A percentile compares a stretch with the other conserved stretches of the same genome.
These are phyloP conservation scores for Laterallus jamaicensis DNA, from an alignment of 2,113 vertebrate species.

Conservation along the genomic window DNA sequence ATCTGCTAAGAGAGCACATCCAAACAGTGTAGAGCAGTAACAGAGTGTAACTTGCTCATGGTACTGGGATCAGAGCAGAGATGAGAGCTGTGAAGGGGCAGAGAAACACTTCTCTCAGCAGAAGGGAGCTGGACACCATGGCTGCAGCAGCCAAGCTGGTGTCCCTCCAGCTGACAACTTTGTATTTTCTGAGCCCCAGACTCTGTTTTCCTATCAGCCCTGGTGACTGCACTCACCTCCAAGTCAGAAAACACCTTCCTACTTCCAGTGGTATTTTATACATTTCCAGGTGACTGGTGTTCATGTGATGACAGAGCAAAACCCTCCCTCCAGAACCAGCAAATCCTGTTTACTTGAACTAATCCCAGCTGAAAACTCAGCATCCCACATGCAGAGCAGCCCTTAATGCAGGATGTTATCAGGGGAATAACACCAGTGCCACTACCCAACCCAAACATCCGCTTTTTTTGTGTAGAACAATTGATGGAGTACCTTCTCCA, in stretches of 20 bases:
- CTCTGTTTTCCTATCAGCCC: not conserved
- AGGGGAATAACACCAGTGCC: accelerated
- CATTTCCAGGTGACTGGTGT: not conserved
- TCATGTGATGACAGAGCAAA: not conserved
- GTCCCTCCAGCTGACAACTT: too few relatives aligned
- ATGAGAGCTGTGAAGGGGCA: not conserved
- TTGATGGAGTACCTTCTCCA: not conserved
- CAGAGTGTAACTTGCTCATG: not conserved
- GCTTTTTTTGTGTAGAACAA: not conserved
- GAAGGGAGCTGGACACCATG: accelerated
- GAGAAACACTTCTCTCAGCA: not conserved
- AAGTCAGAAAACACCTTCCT: not conserved
- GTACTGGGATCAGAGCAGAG: not conserved
- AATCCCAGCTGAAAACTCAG: not conserved
- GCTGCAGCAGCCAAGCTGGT: not conserved
- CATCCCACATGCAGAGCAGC: not conserved
- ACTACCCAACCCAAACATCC: not conserved
- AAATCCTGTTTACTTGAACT: not conserved
- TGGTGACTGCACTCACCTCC: not conserved
- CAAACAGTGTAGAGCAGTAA: accelerated
- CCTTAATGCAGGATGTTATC: accelerated
- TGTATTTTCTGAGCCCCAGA: not conserved
- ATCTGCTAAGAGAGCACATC: accelerated
- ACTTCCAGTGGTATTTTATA: not conserved
- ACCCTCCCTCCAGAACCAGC: not conserved